Evolutionary conservation across 2,113 vertebrate species (phyloP).

Genomic region (Cygnus atratus): DNA sequence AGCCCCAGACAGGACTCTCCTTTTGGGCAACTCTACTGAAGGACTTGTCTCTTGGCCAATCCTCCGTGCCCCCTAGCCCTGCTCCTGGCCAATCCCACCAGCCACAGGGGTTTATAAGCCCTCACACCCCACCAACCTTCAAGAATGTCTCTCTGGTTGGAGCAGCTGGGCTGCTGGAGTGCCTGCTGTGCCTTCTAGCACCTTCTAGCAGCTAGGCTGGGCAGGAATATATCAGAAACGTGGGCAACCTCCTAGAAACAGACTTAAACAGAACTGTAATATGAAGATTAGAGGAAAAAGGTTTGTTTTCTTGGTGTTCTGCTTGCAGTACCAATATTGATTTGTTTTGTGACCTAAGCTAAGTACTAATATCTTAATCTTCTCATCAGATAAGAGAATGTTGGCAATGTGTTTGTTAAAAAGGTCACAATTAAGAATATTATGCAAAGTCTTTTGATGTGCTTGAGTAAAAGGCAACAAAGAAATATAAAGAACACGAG

Average conservation of each 20-base stretch:
- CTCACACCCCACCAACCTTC: fast-evolving
- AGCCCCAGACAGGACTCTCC: background rate
- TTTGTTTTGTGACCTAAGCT: background rate
- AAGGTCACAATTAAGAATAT: background rate
- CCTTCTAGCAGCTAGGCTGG: background rate
- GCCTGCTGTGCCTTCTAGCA: background rate
- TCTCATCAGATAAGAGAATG: background rate
- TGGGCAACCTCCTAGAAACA: background rate
- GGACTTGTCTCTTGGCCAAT: background rate
- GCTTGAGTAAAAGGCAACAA: background rate
- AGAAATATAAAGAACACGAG: background rate
- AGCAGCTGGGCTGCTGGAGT: fast-evolving
- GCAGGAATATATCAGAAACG: background rate
- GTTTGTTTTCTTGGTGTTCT: background rate
- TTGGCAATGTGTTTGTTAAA: background rate
- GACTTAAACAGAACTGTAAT: background rate
- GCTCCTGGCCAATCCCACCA: background rate
- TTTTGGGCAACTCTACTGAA: background rate
- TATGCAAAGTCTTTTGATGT: background rate
- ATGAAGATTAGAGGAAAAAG: background rate
- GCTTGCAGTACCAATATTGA: background rate
- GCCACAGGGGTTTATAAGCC: background rate
- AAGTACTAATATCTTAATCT: constrained; percentile 10
- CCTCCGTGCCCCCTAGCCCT: fast-evolving
- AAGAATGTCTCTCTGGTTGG: fast-evolving